Percentiles rank a stretch among this genome's conserved stretches.
Evolutionary conservation across 1,140 invertebrate species (phyloP).

Genomic region (Zaprionus africanus): DNA sequence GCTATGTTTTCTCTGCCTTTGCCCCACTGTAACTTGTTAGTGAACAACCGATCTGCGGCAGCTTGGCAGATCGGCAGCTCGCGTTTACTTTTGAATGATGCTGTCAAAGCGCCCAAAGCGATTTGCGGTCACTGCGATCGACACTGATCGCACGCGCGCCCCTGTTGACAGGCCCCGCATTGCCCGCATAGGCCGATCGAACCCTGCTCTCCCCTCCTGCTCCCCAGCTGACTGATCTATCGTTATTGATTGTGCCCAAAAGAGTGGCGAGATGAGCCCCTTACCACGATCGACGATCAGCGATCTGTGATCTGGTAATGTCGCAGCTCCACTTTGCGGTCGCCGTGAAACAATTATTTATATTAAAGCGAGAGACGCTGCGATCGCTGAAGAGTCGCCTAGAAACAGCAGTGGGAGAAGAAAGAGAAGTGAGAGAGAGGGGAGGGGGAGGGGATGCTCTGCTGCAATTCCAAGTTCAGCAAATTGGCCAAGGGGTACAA

Average conservation of each 20-base stretch:
- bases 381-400: slow-evolving; percentile 13
- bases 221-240: slow-evolving; percentile 54
- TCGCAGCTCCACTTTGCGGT: slow-evolving; percentile 53
- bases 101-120: slow-evolving; percentile 79
- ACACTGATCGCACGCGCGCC: slow-evolving; percentile 70
- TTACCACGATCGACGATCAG: slow-evolving; percentile 9
- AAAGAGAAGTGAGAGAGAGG: not conserved
- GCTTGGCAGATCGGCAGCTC: slow-evolving; percentile 38
- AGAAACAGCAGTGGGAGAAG: slow-evolving; percentile 1
- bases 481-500: slow-evolving; percentile 24
- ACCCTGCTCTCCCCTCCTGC: not conserved
- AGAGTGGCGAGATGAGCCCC: slow-evolving; percentile 44
- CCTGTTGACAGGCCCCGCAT: slow-evolving; percentile 32
- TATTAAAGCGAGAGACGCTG: slow-evolving; percentile 56
- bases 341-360: slow-evolving; percentile 68
- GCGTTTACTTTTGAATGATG: slow-evolving; percentile 76
- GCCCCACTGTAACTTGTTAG: slow-evolving; percentile 43
- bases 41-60: slow-evolving; percentile 4
- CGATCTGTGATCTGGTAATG: slow-evolving; percentile 24
- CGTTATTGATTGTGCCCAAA: slow-evolving; percentile 79
- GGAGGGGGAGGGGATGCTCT: not conserved
- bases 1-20: not conserved
- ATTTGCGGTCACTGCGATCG: slow-evolving; percentile 61
- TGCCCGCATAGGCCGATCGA: not conserved
- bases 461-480: slow-evolving; percentile 14